Conservation (phyloP, 2,113 vertebrate species). For the Ondatra zibethicus region DNA sequence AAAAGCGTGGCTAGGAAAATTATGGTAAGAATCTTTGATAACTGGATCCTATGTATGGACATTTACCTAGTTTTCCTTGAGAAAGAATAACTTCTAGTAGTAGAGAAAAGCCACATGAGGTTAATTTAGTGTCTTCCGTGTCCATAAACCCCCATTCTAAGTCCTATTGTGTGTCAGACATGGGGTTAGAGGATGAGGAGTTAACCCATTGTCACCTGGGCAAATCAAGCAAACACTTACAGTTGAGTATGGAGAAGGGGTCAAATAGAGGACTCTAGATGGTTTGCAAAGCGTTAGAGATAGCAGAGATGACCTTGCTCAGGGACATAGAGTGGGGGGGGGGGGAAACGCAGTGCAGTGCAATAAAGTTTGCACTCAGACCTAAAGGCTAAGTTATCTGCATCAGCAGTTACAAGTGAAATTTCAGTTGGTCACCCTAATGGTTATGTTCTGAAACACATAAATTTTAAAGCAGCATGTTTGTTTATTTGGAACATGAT, state of each 20-base stretch:
- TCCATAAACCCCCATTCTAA: not conserved
- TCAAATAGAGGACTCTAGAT: not conserved
- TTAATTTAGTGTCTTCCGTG: not conserved
- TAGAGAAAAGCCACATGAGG: not conserved
- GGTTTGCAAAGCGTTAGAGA: not conserved
- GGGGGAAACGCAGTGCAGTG: too few relatives aligned
- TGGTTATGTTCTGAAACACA: not conserved
- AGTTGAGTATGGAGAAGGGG: not conserved
- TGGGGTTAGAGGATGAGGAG: not conserved
- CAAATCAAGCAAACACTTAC: not conserved
- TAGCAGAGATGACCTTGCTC: not conserved
- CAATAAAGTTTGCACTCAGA: not conserved
- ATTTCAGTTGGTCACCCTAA: not conserved
- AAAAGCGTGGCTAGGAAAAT: not conserved
- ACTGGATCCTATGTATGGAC: not conserved
- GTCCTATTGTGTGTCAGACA: not conserved
- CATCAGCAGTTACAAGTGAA: not conserved
- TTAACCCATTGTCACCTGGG: not conserved
- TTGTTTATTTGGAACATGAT: not conserved
- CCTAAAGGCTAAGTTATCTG: not conserved
- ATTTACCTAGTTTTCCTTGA: not conserved
- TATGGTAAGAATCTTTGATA: not conserved
- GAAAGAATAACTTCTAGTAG: not conserved
- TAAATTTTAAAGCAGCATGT: not conserved
- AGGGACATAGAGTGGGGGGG: not conserved